phyloP scores from a whole-genome alignment of 2,797 vertebrate species.

The Lepus townsendii region DNA sequence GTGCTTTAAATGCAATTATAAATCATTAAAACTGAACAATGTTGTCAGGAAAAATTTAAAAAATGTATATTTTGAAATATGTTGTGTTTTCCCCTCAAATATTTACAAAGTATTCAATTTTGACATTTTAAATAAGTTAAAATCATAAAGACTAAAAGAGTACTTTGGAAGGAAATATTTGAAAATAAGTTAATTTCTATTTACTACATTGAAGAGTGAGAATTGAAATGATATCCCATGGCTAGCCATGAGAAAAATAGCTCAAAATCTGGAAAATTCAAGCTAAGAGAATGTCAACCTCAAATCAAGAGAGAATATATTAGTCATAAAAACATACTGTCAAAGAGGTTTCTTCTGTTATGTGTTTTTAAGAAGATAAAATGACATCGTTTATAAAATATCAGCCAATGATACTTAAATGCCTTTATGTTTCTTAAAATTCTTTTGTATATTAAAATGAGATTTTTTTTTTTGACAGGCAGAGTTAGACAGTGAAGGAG shows the following conservation, averaged over 20 bases:
- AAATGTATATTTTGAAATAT: constrained; percentile 34
- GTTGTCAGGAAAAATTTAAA: constrained; percentile 55
- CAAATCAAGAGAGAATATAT: neutral
- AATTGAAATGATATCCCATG: neutral
- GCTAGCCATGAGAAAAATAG: neutral
- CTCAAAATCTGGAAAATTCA: neutral
- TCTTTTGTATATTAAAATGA: neutral
- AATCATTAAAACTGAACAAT: constrained; percentile 71
- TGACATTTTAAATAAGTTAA: constrained; percentile 43
- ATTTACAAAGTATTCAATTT: constrained; percentile 56
- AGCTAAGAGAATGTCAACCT: neutral
- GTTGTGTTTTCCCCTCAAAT: neutral
- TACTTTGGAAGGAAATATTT: neutral
- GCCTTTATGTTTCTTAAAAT: constrained; percentile 9
- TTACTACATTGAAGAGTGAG: neutral
- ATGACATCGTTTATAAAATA: neutral
- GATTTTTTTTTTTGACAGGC: too few relatives aligned
- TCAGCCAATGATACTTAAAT: neutral
- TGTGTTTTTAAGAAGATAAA: neutral
- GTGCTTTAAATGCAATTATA: constrained; percentile 65
- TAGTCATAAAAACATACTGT: neutral
- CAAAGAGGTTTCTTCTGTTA: neutral
- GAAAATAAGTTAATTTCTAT: accelerated
- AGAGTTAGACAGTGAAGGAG: too few relatives aligned
- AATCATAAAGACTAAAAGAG: neutral